Evolutionary conservation across 1,140 invertebrate species (phyloP).

Genomic region (Drosophila mayri): DNA sequence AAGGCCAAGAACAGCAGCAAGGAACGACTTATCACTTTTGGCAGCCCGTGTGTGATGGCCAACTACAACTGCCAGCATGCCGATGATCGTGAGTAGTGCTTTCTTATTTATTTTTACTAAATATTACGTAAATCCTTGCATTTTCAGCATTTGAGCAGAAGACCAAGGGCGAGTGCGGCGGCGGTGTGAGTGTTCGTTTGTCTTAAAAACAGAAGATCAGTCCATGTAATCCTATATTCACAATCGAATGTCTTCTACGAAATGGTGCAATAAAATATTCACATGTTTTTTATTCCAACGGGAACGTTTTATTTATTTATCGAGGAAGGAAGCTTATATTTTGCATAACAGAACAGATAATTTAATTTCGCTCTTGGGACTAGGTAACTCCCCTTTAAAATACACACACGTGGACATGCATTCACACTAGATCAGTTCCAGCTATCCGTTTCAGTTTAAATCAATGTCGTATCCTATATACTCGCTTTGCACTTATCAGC

Average conservation of each 20-base stretch:
- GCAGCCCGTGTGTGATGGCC: slow-evolving; percentile 73
- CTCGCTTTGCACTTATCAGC: slow-evolving; percentile 39
- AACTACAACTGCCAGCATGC: slow-evolving; percentile 81
- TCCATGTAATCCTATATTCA: neutral
- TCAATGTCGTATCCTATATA: slow-evolving; percentile 22
- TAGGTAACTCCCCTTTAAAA: slow-evolving; percentile 13
- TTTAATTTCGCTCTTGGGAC: slow-evolving; percentile 32
- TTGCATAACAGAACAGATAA: slow-evolving; percentile 51
- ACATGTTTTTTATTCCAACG: slow-evolving; percentile 40
- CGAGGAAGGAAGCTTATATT: slow-evolving; percentile 13
- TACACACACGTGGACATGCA: slow-evolving; percentile 38
- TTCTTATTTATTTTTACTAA: too few relatives aligned
- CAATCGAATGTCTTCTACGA: neutral
- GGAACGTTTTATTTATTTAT: slow-evolving; percentile 43
- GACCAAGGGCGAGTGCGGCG: slow-evolving; percentile 74
- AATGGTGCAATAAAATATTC: slow-evolving; percentile 39
- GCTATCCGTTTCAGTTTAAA: slow-evolving; percentile 18
- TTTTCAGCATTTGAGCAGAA: slow-evolving; percentile 72
- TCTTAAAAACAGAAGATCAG: slow-evolving; percentile 43
- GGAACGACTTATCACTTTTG: slow-evolving; percentile 76
- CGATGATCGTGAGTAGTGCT: slow-evolving; percentile 71
- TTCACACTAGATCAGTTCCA: slow-evolving; percentile 45
- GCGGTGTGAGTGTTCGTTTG: slow-evolving; percentile 78
- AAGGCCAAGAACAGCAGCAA: slow-evolving; percentile 75
- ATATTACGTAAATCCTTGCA: neutral